These are phyloP conservation scores for Gasterosteus nipponicus DNA, from an alignment of 2,113 vertebrate genomes.

Conservation along the genomic window DNA sequence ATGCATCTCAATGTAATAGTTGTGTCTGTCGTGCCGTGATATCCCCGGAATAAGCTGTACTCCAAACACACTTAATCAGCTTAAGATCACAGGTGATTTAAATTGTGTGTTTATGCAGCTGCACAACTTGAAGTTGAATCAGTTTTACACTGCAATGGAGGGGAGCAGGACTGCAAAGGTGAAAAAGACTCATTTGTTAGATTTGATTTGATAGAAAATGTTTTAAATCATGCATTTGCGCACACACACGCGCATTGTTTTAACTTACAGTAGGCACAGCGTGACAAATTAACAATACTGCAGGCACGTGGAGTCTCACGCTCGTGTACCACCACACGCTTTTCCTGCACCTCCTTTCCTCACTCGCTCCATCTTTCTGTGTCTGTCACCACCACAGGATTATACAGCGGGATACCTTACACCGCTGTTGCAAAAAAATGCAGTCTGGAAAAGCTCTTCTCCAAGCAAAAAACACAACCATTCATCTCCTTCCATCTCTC, in stretches of 20 bases:
- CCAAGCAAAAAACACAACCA: conserved; percentile 61
- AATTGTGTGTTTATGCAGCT: conserved; percentile 63
- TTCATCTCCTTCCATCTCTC: conserved; percentile 48
- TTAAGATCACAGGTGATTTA: conserved; percentile 46
- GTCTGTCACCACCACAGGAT: conserved; percentile 73
- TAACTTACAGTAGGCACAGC: conserved; percentile 33
- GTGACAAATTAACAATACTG: conserved; percentile 38
- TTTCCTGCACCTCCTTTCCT: conserved; percentile 68
- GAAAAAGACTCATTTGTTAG: conserved; percentile 55
- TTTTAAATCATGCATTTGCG: not conserved
- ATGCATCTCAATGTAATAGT: conserved; percentile 27
- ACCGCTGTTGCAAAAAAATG: conserved; percentile 58
- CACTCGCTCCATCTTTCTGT: conserved; percentile 45
- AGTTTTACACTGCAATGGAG: conserved; percentile 51
- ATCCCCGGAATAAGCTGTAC: conserved; percentile 11
- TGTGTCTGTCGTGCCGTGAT: not conserved
- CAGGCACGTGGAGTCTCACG: conserved; percentile 33
- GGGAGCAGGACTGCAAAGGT: conserved; percentile 35
- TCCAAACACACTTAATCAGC: conserved; percentile 56
- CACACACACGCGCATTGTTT: conserved; percentile 11
- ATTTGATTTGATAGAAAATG: not conserved
- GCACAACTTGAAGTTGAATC: conserved; percentile 43
- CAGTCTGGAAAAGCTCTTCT: conserved; percentile 62
- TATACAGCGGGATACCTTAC: conserved; percentile 72
- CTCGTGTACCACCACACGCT: conserved; percentile 3